Evolutionary conservation across 2,797 vertebrate genomes (phyloP).

Genomic region (Chrysolophus pictus): DNA sequence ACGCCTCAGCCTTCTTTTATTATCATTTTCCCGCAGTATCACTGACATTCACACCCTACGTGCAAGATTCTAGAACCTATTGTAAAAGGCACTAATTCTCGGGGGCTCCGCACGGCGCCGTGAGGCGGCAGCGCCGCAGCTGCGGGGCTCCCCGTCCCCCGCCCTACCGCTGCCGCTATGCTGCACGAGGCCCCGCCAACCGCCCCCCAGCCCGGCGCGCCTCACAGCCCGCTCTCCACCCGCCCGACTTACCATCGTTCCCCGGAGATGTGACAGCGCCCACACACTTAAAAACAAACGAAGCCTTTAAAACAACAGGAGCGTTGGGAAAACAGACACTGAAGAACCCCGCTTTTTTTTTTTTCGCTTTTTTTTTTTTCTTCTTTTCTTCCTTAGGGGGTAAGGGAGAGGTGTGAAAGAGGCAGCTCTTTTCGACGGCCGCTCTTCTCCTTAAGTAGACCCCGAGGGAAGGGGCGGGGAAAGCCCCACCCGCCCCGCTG

Average conservation of each 20-base stretch:
- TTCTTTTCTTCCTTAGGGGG: accelerated
- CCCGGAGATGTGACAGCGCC: background rate
- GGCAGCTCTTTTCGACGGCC: accelerated
- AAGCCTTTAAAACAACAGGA: background rate
- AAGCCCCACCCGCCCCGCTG: background rate
- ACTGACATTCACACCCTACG: too few species aligned
- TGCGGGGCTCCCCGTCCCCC: accelerated
- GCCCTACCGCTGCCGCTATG: background rate
- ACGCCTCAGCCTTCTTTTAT: too few species aligned
- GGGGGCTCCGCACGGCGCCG: too few species aligned
- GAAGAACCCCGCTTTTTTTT: accelerated
- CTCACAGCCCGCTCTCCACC: background rate
- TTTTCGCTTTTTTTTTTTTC: accelerated
- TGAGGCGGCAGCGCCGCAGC: too few species aligned
- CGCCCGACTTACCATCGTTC: slow-evolving; percentile 26
- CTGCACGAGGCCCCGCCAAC: accelerated
- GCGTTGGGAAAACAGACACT: background rate
- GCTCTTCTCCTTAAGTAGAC: background rate
- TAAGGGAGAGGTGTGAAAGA: too few species aligned
- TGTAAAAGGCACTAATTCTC: too few species aligned
- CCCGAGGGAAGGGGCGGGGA: background rate
- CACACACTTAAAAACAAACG: background rate
- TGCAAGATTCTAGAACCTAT: too few species aligned
- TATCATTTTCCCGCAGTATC: accelerated
- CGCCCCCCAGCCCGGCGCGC: accelerated